phyloP scores from a whole-genome alignment of 1,140 invertebrate species.

The Drosophila nikananu region DNA sequence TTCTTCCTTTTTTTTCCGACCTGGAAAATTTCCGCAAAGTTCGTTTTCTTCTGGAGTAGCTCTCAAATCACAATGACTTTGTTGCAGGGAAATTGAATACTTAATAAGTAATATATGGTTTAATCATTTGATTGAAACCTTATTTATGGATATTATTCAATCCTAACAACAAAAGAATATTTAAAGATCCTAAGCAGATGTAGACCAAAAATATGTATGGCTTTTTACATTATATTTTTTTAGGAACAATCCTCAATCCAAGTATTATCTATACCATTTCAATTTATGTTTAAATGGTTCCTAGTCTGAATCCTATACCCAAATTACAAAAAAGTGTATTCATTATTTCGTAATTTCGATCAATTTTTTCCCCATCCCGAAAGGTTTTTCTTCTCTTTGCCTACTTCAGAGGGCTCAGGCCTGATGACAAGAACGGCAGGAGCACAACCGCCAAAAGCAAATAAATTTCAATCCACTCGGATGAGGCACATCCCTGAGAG shows the following conservation, averaged over 20 bases:
- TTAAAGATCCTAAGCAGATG: too few species aligned
- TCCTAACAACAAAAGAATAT: not conserved
- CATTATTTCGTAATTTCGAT: not conserved
- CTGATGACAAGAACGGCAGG: slow-evolving; percentile 37
- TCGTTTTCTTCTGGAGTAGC: not conserved
- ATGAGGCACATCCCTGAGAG: slow-evolving; percentile 39
- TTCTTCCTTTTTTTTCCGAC: slow-evolving; percentile 10
- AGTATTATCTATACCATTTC: too few species aligned
- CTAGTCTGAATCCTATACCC: not conserved
- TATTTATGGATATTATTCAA: too few species aligned
- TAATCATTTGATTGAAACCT: not conserved
- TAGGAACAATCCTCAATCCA: not conserved
- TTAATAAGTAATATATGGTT: too few species aligned
- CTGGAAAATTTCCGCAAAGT: slow-evolving; percentile 16
- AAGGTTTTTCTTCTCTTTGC: slow-evolving; percentile 26
- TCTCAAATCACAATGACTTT: slow-evolving; percentile 13
- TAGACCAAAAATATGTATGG: too few species aligned
- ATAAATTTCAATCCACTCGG: slow-evolving; percentile 66
- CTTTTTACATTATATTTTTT: too few species aligned
- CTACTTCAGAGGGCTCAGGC: slow-evolving; percentile 29
- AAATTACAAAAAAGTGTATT: slow-evolving; percentile 17
- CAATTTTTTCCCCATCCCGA: not conserved
- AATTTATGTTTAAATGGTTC: not conserved
- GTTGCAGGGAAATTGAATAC: not conserved
- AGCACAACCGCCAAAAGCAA: slow-evolving; percentile 42